phyloP scores from a whole-genome alignment of 2,113 vertebrate genomes.

The Microtus montanus region DNA sequence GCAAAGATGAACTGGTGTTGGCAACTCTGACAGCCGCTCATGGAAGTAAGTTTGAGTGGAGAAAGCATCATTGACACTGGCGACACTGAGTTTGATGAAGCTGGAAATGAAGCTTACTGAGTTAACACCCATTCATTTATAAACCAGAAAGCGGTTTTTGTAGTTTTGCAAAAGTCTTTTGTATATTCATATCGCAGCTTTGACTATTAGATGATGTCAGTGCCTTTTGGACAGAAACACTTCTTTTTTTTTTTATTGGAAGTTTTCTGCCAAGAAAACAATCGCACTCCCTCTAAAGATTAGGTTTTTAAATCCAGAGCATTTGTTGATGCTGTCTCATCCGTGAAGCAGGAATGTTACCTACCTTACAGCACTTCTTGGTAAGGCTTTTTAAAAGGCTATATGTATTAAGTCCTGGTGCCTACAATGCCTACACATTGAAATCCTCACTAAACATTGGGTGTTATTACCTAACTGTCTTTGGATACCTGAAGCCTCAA shows the following conservation, averaged over 20 bases:
- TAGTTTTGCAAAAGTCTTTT: not conserved
- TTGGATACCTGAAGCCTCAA: not conserved
- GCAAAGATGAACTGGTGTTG: not conserved
- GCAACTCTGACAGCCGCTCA: conserved; percentile 1
- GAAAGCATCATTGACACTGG: not conserved
- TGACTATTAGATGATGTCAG: not conserved
- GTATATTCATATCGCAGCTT: not conserved
- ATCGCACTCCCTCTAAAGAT: not conserved
- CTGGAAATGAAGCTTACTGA: conserved; percentile 22
- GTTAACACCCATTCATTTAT: not conserved
- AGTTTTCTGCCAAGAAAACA: not conserved
- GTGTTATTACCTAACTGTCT: not conserved
- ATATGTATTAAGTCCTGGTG: not conserved
- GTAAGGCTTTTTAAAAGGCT: conserved; percentile 12
- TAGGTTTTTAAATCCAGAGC: not conserved
- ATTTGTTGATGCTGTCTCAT: conserved; percentile 47
- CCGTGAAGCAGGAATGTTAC: not conserved
- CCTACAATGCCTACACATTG: not conserved
- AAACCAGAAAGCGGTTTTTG: not conserved
- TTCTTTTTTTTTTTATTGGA: not conserved
- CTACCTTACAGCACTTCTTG: not conserved
- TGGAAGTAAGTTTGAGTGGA: not conserved
- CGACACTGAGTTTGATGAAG: not conserved
- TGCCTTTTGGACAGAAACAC: not conserved
- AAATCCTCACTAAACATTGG: not conserved